Percentiles rank a stretch among this genome's conserved stretches.
phyloP scores from a whole-genome alignment of 2,888 invertebrate genomes.

The Sarcophaga caerulescens region DNA sequence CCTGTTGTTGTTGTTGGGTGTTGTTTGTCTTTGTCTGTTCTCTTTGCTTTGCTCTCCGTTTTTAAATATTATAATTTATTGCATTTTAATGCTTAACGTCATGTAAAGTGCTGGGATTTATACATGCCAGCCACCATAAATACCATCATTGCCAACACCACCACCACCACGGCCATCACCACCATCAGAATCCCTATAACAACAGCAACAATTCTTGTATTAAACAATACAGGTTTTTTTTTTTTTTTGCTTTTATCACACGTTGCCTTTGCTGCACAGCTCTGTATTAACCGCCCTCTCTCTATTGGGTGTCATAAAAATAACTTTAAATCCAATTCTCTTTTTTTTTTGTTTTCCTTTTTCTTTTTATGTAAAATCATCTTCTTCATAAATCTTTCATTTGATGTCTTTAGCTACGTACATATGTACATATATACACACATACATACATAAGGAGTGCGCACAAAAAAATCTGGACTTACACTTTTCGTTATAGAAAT shows the following conservation, averaged over 20 bases:
- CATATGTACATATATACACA: too few relatives aligned
- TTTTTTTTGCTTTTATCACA: too few relatives aligned
- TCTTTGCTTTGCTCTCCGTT: too few relatives aligned
- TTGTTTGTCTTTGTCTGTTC: conserved; percentile 27
- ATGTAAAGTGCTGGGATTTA: conserved; percentile 51
- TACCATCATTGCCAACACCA: neutral
- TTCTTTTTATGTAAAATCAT: conserved; percentile 41
- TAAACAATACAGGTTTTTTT: too few relatives aligned
- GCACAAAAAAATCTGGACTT: too few relatives aligned
- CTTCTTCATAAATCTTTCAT: conserved; percentile 67
- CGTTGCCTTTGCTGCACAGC: too few relatives aligned
- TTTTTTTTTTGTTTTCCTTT: conserved; percentile 3
- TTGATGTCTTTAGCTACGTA: conserved; percentile 28
- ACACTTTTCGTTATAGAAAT: too few relatives aligned
- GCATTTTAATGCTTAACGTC: conserved; percentile 62
- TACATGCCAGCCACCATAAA: conserved; percentile 20
- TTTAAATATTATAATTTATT: conserved; percentile 66
- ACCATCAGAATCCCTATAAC: neutral
- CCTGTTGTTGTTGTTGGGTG: neutral
- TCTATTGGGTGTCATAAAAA: neutral
- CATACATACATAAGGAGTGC: too few relatives aligned
- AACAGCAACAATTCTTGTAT: too few relatives aligned
- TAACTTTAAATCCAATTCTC: neutral
- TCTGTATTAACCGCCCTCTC: neutral
- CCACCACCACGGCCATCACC: conserved; percentile 11